phyloP scores from a whole-genome alignment of 2,113 vertebrate genomes.

The Salvator merianae region DNA sequence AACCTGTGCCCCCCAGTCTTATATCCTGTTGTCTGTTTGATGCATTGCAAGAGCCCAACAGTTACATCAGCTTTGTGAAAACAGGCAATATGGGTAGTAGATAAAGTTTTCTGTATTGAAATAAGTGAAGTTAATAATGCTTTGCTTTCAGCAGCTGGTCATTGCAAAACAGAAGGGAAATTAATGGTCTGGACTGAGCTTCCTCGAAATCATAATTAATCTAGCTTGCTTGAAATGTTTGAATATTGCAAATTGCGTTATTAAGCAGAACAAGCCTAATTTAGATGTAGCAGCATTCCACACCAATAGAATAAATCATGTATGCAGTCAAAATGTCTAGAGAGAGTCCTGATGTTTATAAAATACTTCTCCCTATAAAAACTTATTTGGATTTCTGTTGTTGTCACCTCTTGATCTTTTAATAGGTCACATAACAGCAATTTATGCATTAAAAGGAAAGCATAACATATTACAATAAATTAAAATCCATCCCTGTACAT shows the following conservation, averaged over 20 bases:
- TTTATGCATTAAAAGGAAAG: too few relatives aligned
- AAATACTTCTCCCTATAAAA: too few relatives aligned
- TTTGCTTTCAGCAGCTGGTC: neutral
- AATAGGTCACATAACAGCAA: too few relatives aligned
- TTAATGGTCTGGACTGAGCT: neutral
- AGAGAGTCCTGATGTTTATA: too few relatives aligned
- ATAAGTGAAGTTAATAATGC: neutral
- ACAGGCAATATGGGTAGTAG: neutral
- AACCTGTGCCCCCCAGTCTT: too few relatives aligned
- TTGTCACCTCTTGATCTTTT: too few relatives aligned
- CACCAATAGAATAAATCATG: neutral
- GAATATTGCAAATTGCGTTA: neutral
- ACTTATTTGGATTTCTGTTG: too few relatives aligned
- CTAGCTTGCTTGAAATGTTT: neutral
- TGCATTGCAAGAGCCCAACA: too few relatives aligned
- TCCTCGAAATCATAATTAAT: constrained; percentile 1
- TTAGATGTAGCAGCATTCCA: neutral
- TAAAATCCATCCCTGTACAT: too few relatives aligned
- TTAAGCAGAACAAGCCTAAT: neutral
- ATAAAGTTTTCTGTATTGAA: neutral
- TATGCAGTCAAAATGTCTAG: too few relatives aligned
- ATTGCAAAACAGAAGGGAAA: neutral
- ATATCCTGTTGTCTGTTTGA: too few relatives aligned
- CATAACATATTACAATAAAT: too few relatives aligned
- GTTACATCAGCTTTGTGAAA: neutral